A percentile compares a stretch with the other conserved stretches of the same genome.
Evolutionary conservation across 2,113 vertebrate genomes (phyloP).

Genomic region (Ictidomys tridecemlineatus): DNA sequence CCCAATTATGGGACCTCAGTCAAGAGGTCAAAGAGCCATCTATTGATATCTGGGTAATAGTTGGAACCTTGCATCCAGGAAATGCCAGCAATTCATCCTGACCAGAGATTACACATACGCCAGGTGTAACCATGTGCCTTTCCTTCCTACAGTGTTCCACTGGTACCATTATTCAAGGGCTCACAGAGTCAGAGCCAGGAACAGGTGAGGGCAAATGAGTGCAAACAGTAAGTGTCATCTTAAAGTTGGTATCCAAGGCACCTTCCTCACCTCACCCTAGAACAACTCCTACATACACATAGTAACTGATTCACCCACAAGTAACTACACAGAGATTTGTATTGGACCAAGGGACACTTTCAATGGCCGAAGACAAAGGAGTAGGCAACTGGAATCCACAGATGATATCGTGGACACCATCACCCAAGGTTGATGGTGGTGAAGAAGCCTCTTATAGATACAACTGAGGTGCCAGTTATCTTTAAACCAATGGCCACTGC

Average conservation of each 20-base stretch:
- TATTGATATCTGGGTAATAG: not conserved
- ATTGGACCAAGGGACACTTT: too few species aligned
- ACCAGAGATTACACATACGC: not conserved
- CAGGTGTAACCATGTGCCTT: not conserved
- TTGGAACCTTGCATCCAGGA: not conserved
- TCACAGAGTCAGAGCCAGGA: not conserved
- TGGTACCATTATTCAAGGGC: not conserved
- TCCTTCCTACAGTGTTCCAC: not conserved
- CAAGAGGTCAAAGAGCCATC: not conserved
- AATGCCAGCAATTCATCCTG: not conserved
- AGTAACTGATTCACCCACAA: not conserved
- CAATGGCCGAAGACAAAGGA: too few species aligned
- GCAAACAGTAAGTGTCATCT: not conserved
- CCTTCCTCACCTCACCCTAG: not conserved
- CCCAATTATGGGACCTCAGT: not conserved
- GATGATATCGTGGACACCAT: not conserved
- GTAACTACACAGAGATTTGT: not conserved
- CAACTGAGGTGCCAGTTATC: too few species aligned
- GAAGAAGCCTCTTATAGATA: not conserved
- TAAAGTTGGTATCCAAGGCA: not conserved
- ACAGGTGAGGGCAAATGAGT: not conserved
- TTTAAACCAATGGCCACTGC: not conserved
- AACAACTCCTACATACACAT: not conserved
- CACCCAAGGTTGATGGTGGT: not conserved
- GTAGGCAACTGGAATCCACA: not conserved